Evolutionary conservation across 2,888 invertebrate genomes (phyloP), one percentile per base, ranked within the genome.

Genomic region (Trachelus stipa): DNA sequence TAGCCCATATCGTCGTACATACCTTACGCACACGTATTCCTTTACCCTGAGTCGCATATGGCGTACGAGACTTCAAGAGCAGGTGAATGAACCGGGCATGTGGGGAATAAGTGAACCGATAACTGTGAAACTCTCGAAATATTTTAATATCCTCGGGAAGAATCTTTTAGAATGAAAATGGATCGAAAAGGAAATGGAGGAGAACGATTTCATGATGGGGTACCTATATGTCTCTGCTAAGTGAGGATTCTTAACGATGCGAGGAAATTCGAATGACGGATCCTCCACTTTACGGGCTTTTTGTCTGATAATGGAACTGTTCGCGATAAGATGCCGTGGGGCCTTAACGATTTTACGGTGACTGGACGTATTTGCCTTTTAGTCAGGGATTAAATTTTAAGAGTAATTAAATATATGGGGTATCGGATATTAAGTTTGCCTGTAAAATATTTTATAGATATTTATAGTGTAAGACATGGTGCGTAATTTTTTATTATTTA

Each of bases 341-440:
- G 12, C 4, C 35, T 30, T 74, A 74, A 74, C 74, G 74, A 74
- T 34, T 74, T 31, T 30, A 35, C 74, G 23, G 11, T 74, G 74
- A 74, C 34, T n/a, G 4, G 12, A 23, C 35, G 11, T 15, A 30
- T 74, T 74, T 73, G 3, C 9, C 23, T 23, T 35, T 74, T 9
- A n/a, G 37, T 12, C 30, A 3, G 73, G 2, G 74, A 71, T 33
- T 15, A 31, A 71, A 31, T 71, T 71, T 71, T 33, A 71, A 1
- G 71, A 71, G 9, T 71, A 71, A 31, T 15, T 71, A 33, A 71
- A 71, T 34, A 31, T 12, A 23, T 9, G 9, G 15, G 56, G 9
- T 15, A 9, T 56, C 56, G 0, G 56, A 56, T 56, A 56, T 9
- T 9, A 23, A 9, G 56, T 23, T 0, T 23, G 56, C 23, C 1